Conservation (phyloP, 1,140 invertebrate genomes). For the Pararge aegeria region DNA sequence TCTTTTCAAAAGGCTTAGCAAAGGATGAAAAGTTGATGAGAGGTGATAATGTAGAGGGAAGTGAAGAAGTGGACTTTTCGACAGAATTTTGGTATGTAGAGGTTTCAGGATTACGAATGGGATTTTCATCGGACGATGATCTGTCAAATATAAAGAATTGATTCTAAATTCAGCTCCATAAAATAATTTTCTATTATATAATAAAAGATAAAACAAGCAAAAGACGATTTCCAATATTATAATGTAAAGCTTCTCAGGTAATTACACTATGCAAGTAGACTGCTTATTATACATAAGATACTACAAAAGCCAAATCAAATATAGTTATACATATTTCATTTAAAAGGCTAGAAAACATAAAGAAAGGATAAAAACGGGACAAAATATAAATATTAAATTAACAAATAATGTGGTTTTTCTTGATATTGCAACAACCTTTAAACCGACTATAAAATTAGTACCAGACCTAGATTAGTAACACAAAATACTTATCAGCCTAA, state of each 20-base stretch:
- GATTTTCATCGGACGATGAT: constrained; percentile 78
- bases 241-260: not conserved
- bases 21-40: constrained; percentile 67
- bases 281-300: constrained; percentile 51
- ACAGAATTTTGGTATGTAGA: constrained; percentile 50
- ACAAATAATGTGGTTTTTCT: constrained; percentile 5
- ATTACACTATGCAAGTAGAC: not conserved
- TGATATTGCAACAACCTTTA: constrained; percentile 42
- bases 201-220: too few relatives aligned
- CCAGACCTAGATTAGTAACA: constrained; percentile 32
- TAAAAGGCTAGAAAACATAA: constrained; percentile 26
- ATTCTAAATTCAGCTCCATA: constrained; percentile 52
- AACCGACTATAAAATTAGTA: constrained; percentile 37
- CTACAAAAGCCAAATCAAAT: constrained; percentile 60
- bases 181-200: not conserved
- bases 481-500: constrained; percentile 41
- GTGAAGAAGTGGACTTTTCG: constrained; percentile 44
- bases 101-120: constrained; percentile 57
- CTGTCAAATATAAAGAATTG: constrained; percentile 78
- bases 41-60: constrained; percentile 45
- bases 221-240: not conserved
- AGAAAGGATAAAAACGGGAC: constrained; percentile 9
- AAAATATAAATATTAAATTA: constrained; percentile 17
- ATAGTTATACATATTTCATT: constrained; percentile 15
- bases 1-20: constrained; percentile 73